Conservation (phyloP, 2,113 vertebrate species). For the Nyctereutes procyonoides region DNA sequence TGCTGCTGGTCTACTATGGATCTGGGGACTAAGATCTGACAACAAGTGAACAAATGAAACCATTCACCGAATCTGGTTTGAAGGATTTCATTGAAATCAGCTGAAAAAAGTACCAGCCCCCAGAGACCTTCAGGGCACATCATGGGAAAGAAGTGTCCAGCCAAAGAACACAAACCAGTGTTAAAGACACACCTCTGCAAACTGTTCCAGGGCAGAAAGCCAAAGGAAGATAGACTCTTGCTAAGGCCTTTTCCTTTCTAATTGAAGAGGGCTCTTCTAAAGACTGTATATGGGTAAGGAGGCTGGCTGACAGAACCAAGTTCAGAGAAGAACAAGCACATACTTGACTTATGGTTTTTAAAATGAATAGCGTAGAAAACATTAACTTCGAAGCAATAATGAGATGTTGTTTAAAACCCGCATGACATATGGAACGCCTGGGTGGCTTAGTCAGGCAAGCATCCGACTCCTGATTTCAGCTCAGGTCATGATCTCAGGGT, state of each 20-base stretch:
- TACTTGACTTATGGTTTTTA: neutral
- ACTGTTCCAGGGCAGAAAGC: neutral
- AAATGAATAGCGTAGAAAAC: neutral
- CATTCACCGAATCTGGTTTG: neutral
- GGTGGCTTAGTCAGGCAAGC: neutral
- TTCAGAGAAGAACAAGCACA: neutral
- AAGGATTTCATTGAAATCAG: constrained; percentile 15
- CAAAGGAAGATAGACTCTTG: neutral
- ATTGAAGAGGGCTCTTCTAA: neutral
- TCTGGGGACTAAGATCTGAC: neutral
- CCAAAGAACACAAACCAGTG: neutral
- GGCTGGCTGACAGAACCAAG: neutral
- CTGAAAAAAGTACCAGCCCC: neutral
- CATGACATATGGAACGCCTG: neutral
- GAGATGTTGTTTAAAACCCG: constrained; percentile 11
- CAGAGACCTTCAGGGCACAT: neutral
- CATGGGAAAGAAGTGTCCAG: neutral
- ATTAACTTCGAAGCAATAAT: neutral
- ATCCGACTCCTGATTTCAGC: neutral
- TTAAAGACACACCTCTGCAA: neutral
- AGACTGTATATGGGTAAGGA: neutral
- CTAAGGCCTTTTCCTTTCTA: neutral
- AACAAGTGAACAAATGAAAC: neutral
- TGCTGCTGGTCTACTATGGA: neutral
- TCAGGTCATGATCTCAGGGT: neutral